phyloP scores from a whole-genome alignment of 2,113 vertebrate species.

The Colinus virginianus region DNA sequence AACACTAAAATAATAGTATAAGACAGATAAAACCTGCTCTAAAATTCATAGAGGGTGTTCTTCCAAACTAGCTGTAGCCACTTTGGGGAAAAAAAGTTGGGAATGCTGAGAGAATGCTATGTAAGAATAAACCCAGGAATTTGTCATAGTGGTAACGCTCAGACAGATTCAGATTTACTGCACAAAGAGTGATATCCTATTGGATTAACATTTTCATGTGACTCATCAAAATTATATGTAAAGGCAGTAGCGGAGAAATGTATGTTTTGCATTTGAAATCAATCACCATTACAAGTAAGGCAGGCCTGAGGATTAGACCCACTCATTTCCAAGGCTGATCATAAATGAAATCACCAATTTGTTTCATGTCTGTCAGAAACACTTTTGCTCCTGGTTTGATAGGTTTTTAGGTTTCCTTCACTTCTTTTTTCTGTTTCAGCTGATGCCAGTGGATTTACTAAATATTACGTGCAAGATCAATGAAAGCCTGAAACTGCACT shows the following conservation, averaged over 20 bases:
- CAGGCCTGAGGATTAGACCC: neutral
- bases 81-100: too few species aligned
- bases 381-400: neutral
- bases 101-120: neutral
- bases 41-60: neutral
- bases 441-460: neutral
- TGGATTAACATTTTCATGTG: neutral
- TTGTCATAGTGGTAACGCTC: neutral
- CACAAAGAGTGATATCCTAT: neutral
- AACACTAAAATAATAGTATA: neutral
- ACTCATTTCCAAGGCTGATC: neutral
- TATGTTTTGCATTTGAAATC: neutral
- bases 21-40: neutral
- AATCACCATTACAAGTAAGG: neutral
- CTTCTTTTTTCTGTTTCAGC: neutral
- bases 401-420: neutral
- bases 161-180: neutral
- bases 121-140: neutral
- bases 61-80: neutral
- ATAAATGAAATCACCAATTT: neutral
- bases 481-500: neutral
- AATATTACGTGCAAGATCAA: neutral
- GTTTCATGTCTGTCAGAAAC: neutral
- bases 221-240: neutral
- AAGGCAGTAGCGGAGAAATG: neutral